Base-by-base conservation (phyloP, 2,888 invertebrate genomes). In the Macrosoma leucophasiata region DNA sequence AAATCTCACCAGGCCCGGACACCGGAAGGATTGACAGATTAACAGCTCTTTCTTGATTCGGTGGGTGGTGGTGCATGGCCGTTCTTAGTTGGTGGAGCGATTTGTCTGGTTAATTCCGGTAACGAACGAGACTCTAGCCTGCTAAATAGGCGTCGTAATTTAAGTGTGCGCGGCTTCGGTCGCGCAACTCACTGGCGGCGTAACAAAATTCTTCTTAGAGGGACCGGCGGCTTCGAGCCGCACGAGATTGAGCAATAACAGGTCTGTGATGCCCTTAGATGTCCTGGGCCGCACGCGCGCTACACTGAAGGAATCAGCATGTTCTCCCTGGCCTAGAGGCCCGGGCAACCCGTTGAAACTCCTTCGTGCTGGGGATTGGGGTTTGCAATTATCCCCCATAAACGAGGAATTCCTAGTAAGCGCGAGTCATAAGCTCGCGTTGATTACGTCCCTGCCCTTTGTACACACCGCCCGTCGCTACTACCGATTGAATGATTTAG, bases 21-120 rank as follows among this genome's bases (percentile, higher is more conserved):
- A 88, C 86, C 76, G 85, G 84, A 79, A 88, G 86, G 88, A 89
- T 88, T 88, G 87, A 88, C 87, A 87, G 88, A 88, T 86, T 87
- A 85, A 88, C 67, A 88, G 88, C 86, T 88, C 86, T 88, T 88
- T 88, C 88, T 87, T 85, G 86, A 88, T 87, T 87, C 84, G 77
- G 82, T 88, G 87, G 86, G 78, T 88, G 87, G 87, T 89, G 88
- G 87, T 88, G 87, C 88, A 88, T 89, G 88, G 87, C 87, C 87
- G 87, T 88, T 89, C 87, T 88, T 88, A 88, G 88, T 88, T 88
- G 85, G 88, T 88, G 87, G 88, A 88, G 86, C 73, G 87, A 89
- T 88, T 87, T 89, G 88, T 89, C 88, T 88, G 89, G 87, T 89
- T 89, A 86, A 90, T 89, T 90, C 87, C 88, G 88, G 87, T 89